Evolutionary conservation across 2,113 vertebrate species (phyloP).

Genomic region (Eidolon helvum): DNA sequence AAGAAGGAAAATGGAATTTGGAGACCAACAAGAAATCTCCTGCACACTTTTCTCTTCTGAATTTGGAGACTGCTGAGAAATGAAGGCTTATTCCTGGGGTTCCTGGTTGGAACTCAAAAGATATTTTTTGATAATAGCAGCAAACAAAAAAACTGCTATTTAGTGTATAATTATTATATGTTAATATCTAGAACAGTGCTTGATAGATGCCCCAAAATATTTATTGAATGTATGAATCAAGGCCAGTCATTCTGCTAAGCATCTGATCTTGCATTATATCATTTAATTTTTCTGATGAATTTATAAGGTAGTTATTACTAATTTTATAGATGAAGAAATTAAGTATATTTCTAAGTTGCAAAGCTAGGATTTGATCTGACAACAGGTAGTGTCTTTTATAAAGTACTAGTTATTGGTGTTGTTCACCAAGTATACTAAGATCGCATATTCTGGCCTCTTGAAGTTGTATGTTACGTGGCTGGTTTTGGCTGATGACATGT

Average conservation of each 20-base stretch:
- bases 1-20: neutral
- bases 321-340: neutral
- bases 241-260: neutral
- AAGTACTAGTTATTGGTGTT: neutral
- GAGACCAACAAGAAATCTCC: neutral
- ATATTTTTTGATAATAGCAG: neutral
- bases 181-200: neutral
- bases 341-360: neutral
- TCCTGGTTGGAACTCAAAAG: neutral
- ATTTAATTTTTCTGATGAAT: neutral
- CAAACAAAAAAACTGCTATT: conserved; percentile 1
- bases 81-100: neutral
- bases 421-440: neutral
- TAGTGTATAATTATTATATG: neutral
- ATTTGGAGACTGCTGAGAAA: neutral
- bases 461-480: neutral
- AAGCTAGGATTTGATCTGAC: neutral
- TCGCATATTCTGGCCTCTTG: neutral
- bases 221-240: neutral
- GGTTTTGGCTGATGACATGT: neutral
- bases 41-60: neutral
- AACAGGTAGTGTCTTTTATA: neutral
- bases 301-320: neutral
- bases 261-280: neutral
- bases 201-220: neutral